A percentile compares a stretch with the other conserved stretches of the same genome.
Evolutionary conservation across 2,113 vertebrate species (phyloP).

Genomic region (Xenopus laevis): DNA sequence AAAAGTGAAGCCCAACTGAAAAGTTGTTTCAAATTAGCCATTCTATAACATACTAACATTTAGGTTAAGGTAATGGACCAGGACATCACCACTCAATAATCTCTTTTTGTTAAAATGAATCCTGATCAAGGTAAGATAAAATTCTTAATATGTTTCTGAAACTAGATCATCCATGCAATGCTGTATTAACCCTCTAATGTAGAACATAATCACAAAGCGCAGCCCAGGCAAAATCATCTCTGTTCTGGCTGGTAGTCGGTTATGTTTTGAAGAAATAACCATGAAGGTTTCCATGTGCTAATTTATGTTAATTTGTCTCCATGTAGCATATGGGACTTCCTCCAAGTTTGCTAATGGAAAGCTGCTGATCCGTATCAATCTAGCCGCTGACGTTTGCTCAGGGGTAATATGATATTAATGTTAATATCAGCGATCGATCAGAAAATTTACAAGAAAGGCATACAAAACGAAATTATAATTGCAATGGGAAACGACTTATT

Average conservation of each 20-base stretch:
- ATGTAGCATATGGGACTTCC: constrained; percentile 59
- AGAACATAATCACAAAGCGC: too few species aligned
- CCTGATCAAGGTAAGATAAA: too few species aligned
- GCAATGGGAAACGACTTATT: constrained; percentile 65
- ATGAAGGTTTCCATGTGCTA: constrained; percentile 59
- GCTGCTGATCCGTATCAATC: constrained; percentile 88
- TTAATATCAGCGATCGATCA: constrained; percentile 91
- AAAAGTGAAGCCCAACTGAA: too few species aligned
- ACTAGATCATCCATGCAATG: too few species aligned
- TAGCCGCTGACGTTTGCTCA: constrained; percentile 78
- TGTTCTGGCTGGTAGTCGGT: not conserved
- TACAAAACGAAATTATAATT: constrained; percentile 96
- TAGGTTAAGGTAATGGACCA: too few species aligned
- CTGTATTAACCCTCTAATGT: too few species aligned
- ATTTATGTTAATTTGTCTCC: constrained; percentile 78
- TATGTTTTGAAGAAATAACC: too few species aligned
- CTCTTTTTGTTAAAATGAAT: too few species aligned
- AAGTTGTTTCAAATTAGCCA: too few species aligned
- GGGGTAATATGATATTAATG: constrained; percentile 85
- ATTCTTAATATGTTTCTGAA: too few species aligned
- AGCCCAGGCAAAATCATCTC: not conserved
- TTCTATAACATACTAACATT: too few species aligned
- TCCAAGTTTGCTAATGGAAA: constrained; percentile 94
- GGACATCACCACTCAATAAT: too few species aligned
- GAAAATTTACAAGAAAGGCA: constrained; percentile 92